Conservation (phyloP, 2,888 invertebrate species). For the Drosophila rellima region DNA sequence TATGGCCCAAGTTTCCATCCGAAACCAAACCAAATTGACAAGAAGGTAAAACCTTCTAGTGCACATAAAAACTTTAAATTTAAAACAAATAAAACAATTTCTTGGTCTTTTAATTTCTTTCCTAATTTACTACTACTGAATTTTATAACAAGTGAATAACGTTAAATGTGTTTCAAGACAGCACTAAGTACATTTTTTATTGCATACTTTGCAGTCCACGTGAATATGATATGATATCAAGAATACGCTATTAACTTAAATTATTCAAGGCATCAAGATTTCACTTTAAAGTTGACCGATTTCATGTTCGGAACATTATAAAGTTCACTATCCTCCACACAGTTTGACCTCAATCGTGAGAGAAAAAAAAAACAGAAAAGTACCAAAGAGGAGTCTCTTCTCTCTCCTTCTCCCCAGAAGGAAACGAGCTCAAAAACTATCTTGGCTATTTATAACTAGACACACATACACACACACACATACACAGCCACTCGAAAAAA, state of each 20-base stretch:
- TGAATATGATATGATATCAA: neutral
- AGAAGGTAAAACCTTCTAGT: neutral
- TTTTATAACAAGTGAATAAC: too few species aligned
- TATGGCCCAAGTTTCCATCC: slow-evolving; percentile 13
- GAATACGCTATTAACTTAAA: neutral
- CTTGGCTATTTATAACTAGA: slow-evolving; percentile 73
- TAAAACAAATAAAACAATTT: neutral
- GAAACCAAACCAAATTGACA: neutral
- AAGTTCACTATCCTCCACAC: slow-evolving; percentile 78
- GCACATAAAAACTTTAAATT: neutral
- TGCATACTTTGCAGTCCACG: slow-evolving; percentile 30
- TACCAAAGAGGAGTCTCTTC: slow-evolving; percentile 2
- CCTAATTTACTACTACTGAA: too few species aligned
- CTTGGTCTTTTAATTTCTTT: too few species aligned
- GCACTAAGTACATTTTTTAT: slow-evolving; percentile 3
- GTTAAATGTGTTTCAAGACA: too few species aligned
- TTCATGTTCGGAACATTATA: slow-evolving; percentile 51
- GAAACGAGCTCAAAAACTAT: slow-evolving; percentile 69
- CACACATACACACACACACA: slow-evolving; percentile 32
- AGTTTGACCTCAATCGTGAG: slow-evolving; percentile 72
- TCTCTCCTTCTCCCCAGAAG: slow-evolving; percentile 17
- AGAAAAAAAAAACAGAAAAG: slow-evolving; percentile 27
- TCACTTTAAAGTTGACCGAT: slow-evolving; percentile 62
- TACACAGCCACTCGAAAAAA: slow-evolving; percentile 17
- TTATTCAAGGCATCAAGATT: neutral